phyloP scores from a whole-genome alignment of 2,113 vertebrate species.

The Theristicus caerulescens region DNA sequence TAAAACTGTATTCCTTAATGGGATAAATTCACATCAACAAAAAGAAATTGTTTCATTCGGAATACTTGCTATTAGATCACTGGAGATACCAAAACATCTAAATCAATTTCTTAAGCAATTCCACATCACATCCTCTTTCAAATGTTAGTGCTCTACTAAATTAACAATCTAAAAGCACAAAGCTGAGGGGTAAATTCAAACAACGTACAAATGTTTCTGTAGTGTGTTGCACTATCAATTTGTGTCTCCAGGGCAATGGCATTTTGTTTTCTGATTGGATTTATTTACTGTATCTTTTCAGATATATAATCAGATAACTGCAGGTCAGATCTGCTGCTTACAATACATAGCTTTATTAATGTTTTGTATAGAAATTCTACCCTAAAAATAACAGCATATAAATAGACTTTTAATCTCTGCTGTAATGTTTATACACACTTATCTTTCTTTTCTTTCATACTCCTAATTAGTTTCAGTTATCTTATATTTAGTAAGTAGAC shows the following conservation, averaged over 20 bases:
- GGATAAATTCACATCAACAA: neutral
- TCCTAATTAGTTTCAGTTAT: slow-evolving; percentile 28
- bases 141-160: neutral
- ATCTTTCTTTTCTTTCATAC: slow-evolving; percentile 6
- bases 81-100: slow-evolving; percentile 3
- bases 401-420: slow-evolving; percentile 8
- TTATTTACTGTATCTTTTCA: neutral
- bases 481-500: neutral
- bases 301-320: neutral
- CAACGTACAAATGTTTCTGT: neutral
- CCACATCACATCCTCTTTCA: neutral
- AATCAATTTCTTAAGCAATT: slow-evolving; percentile 35
- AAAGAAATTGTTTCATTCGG: neutral
- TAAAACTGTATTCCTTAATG: neutral
- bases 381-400: neutral
- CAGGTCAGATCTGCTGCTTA: neutral
- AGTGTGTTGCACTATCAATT: neutral
- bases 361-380: neutral
- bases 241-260: neutral
- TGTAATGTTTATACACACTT: slow-evolving; percentile 16
- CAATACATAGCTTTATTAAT: neutral
- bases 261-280: neutral
- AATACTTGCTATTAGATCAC: neutral
- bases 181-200: neutral
- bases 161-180: neutral